phyloP scores from a whole-genome alignment of 2,113 vertebrate genomes.

The Neoarius graeffei region DNA sequence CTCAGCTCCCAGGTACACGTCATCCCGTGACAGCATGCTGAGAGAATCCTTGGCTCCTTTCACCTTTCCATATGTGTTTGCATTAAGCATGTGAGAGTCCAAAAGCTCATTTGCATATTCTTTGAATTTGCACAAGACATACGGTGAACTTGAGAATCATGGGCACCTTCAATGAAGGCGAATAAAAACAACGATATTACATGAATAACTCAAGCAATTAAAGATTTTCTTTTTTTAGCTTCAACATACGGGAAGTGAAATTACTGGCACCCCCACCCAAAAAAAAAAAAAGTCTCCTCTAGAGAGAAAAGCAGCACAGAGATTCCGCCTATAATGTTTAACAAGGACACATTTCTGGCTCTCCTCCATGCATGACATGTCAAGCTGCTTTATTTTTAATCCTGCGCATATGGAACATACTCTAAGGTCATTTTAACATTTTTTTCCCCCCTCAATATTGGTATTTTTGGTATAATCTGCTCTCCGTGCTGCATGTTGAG shows the following conservation, averaged over 20 bases:
- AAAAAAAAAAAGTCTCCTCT: not conserved
- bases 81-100: not conserved
- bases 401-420: not conserved
- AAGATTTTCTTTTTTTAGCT: not conserved
- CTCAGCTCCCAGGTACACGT: too few relatives aligned
- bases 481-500: not conserved
- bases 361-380: not conserved
- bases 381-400: not conserved
- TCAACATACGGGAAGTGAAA: not conserved
- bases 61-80: not conserved
- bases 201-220: not conserved
- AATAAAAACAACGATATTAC: not conserved
- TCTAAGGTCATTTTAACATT: not conserved
- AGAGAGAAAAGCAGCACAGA: not conserved
- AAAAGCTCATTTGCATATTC: not conserved
- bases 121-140: not conserved
- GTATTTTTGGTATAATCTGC: too few relatives aligned
- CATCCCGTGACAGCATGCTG: not conserved
- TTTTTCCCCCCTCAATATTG: too few relatives aligned
- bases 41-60: not conserved
- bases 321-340: not conserved
- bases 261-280: not conserved
- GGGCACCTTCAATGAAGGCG: not conserved
- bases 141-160: not conserved
- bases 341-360: not conserved